A percentile compares a stretch with the other conserved stretches of the same genome.
phyloP scores from a whole-genome alignment of 2,113 vertebrate genomes.

The Corvus moneduloides region DNA sequence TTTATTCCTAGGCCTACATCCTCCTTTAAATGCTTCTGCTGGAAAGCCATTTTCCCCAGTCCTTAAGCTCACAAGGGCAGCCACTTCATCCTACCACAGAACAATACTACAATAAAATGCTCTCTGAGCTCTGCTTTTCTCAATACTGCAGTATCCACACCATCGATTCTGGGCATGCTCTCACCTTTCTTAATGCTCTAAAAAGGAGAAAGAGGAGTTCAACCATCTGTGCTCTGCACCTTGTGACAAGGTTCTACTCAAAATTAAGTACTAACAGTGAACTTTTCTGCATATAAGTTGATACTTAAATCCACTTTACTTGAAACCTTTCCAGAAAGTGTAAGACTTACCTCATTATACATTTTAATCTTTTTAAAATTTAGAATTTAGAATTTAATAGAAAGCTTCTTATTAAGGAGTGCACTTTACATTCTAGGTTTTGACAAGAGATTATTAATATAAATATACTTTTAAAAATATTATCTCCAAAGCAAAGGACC shows the following conservation, averaged over 20 bases:
- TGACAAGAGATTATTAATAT: slow-evolving; percentile 61
- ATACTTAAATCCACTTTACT: slow-evolving; percentile 23
- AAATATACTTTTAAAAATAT: slow-evolving; percentile 57
- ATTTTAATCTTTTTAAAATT: slow-evolving; percentile 34
- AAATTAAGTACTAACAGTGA: slow-evolving; percentile 3
- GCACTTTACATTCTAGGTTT: slow-evolving; percentile 45
- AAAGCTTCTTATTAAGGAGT: not conserved
- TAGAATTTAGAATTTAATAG: not conserved
- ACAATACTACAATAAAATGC: not conserved
- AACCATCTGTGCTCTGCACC: not conserved
- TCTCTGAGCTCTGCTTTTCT: not conserved
- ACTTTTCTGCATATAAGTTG: slow-evolving; percentile 3
- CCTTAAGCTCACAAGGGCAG: not conserved
- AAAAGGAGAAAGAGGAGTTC: not conserved
- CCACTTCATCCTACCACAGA: not conserved
- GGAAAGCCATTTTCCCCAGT: not conserved
- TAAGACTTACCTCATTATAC: slow-evolving; percentile 9
- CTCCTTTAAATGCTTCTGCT: not conserved
- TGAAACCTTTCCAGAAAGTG: slow-evolving; percentile 19
- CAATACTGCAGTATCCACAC: not conserved
- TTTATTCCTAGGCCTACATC: not conserved
- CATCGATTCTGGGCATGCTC: not conserved
- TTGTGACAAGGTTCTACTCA: not conserved
- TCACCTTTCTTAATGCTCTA: not conserved
- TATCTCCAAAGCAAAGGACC: slow-evolving; percentile 13